Base-by-base conservation (phyloP, 2,113 vertebrate species). In the Nycticryphes semicollaris region DNA sequence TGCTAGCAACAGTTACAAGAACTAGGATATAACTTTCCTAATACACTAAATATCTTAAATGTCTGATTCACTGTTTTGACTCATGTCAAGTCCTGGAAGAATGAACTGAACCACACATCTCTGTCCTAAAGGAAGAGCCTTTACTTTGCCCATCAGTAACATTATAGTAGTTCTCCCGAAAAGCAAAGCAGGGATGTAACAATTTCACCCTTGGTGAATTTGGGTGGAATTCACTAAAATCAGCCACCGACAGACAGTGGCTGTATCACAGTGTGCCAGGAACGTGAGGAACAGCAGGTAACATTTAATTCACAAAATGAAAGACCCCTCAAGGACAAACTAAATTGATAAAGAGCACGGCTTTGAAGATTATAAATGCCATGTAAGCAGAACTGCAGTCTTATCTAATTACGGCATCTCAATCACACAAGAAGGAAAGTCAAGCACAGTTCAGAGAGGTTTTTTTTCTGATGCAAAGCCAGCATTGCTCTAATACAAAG, bases 391-490 rank as follows among this genome's bases (percentile, higher is more conserved):
- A 95, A 93, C 60, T 60, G 64, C 15, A 37, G 41, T 33, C 63
- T 90, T 64, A 82, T 16, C 48, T 92, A 39, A 89, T 17, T 84
- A 92, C 64, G 88, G 41, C n/a, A 92, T 15, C 39, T 80, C 64
- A 63, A 57, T 57, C 84, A 66, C n/a, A 57, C 45, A 89, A 47
- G 48, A 35, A 62, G 31, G 31, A 43, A 89, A 96, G 45, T 30
- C 50, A 93, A 86, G 90, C 33, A 64, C 30, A 48, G 33, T 28
- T 50, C 45, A 28, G 28, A 50, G 53, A 77, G 18, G 43, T 43
- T 13, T 23, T 47, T 90, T 68, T 93, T 20, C 73, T 59, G 54
- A 67, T 33, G 35, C 39, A 75, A 90, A 81, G 14, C 47, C 45
- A 66, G 25, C 27, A 14, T 13, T 39, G 59, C 37, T 30, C 33